Percentiles rank a stretch among this genome's conserved stretches.
Conservation (phyloP, 2,888 invertebrate genomes). For the Drosophila fulvimacula region DNA sequence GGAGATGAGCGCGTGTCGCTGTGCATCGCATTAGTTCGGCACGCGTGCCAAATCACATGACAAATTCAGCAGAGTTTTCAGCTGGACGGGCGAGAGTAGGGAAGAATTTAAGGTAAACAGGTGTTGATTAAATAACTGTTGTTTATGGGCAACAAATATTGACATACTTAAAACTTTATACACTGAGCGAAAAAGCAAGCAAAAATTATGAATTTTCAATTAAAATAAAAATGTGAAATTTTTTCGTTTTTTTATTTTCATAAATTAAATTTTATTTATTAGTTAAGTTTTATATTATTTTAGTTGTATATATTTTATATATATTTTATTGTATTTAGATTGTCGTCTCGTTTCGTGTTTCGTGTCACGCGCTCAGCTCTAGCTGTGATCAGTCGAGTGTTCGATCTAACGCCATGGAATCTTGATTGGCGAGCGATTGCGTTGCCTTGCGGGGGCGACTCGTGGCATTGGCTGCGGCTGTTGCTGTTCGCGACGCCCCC, state of each 20-base stretch:
- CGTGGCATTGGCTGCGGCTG: conserved; percentile 44
- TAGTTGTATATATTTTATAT: too few species aligned
- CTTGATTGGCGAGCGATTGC: conserved; percentile 84
- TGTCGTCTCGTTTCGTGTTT: conserved; percentile 4
- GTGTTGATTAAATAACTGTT: background rate
- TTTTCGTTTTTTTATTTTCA: background rate
- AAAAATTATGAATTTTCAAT: too few species aligned
- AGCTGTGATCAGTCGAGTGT: conserved; percentile 19
- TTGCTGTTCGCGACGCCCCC: conserved; percentile 71
- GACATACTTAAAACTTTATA: background rate
- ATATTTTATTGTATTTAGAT: background rate
- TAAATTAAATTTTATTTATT: conserved; percentile 33
- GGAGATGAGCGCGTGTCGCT: conserved; percentile 18
- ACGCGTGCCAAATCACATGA: conserved; percentile 1
- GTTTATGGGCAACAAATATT: background rate
- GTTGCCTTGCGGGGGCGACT: conserved; percentile 72
- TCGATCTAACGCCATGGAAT: conserved; percentile 82
- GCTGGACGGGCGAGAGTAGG: background rate
- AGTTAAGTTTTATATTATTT: background rate
- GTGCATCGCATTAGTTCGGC: background rate
- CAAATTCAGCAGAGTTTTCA: background rate
- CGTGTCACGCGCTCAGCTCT: conserved; percentile 44
- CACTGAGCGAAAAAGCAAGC: background rate
- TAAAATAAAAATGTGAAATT: background rate
- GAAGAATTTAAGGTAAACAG: background rate